Conservation (phyloP, 92 coral and sea anemone species). For the Epizoanthus illoricatus region DNA sequence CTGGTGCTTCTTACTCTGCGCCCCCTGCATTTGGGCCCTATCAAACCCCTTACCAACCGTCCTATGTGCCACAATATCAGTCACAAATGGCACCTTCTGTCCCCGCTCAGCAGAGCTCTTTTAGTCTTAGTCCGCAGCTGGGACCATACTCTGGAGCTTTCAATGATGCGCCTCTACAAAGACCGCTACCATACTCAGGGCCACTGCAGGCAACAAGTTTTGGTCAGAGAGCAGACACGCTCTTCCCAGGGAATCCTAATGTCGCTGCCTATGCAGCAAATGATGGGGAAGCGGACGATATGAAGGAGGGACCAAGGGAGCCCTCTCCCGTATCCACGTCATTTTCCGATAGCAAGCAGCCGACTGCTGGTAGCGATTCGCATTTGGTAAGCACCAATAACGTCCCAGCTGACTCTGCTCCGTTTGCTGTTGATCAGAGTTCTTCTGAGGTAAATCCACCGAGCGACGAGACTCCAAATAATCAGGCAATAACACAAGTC, state of each 20-base stretch:
- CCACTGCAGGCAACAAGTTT: neutral
- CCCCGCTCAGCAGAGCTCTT: conserved; percentile 16
- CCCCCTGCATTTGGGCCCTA: conserved; percentile 6
- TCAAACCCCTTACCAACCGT: conserved; percentile 25
- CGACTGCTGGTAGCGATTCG: neutral
- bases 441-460: neutral
- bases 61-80: conserved; percentile 20
- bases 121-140: neutral
- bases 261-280: conserved; percentile 18
- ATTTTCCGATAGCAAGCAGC: conserved; percentile 13
- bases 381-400: neutral
- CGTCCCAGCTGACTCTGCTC: neutral
- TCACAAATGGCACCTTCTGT: conserved; percentile 20
- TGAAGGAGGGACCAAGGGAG: neutral
- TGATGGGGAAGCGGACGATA: neutral
- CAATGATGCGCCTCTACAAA: conserved; percentile 25
- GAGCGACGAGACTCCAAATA: neutral
- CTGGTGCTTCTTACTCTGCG: neutral
- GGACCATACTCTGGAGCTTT: conserved; percentile 24
- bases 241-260: conserved; percentile 15
- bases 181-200: conserved; percentile 15
- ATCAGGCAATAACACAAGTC: neutral
- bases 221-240: neutral
- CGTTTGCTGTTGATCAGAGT: neutral
- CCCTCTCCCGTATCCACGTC: neutral